Conservation (phyloP, 2,888 invertebrate species). For the Melanchra persicariae region DNA sequence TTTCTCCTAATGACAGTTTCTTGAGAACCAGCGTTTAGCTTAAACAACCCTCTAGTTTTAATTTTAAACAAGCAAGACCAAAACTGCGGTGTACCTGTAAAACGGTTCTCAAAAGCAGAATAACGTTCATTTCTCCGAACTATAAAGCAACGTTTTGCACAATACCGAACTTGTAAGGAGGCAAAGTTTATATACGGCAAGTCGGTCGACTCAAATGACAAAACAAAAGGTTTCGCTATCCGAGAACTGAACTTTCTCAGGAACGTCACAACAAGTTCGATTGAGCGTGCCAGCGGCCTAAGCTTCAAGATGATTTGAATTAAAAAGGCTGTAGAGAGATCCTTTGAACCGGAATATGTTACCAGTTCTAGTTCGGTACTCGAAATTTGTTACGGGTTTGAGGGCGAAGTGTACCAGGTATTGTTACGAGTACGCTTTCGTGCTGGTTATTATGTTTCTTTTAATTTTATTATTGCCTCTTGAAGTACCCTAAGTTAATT, state of each 20-base stretch:
- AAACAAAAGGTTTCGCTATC: constrained; percentile 75
- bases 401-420: background rate
- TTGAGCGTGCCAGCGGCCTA: constrained; percentile 64
- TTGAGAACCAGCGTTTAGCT: background rate
- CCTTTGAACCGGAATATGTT: constrained; percentile 65
- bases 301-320: constrained; percentile 67
- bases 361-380: constrained; percentile 51
- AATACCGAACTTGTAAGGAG: constrained; percentile 65
- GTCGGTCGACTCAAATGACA: constrained; percentile 74
- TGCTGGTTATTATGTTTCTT: background rate
- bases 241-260: constrained; percentile 71
- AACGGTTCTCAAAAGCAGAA: constrained; percentile 52
- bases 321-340: constrained; percentile 62
- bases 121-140: constrained; percentile 57
- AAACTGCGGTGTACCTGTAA: constrained; percentile 34
- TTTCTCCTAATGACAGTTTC: background rate
- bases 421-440: background rate
- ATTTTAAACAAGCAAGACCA: background rate
- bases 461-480: background rate
- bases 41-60: background rate
- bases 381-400: constrained; percentile 24
- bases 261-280: constrained; percentile 70
- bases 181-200: constrained; percentile 68
- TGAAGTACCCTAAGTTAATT: too few relatives aligned
- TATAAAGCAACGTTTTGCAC: constrained; percentile 59